Evolutionary conservation across 2,797 vertebrate genomes (phyloP), one percentile per base, ranked within the genome.

Genomic region (Lepus oiostolus): DNA sequence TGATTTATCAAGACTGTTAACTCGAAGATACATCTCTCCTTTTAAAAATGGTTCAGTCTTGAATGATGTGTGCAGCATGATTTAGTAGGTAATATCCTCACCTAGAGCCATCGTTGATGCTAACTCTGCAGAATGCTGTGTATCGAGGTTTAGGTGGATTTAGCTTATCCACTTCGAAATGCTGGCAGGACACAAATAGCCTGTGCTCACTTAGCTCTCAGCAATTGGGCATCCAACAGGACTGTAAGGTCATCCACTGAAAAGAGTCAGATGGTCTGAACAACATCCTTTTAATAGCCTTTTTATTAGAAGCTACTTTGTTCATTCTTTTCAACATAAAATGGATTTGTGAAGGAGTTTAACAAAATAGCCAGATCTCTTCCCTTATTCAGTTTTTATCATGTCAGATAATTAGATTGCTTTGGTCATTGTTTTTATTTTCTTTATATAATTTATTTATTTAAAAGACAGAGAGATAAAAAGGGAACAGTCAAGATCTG

Each of bases 1-100:
- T 94, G 71, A 92, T 94, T 85, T 93, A 88, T 93, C 71, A 93
- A 14, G 6, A 13, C 8, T 86, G 76, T 75, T 86, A 95, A 90
- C 19, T 58, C 28, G 35, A 89, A 92, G 72, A 79, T 63, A 54
- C 1, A 80, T 26, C 9, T 90, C 24, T 93, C 24, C 92, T 85
- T 91, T 62, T 19, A 32, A 75, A 95, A 82, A 86, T 21, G 24
- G 2, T 75, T 88, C 35, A 52, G 38, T 67, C 80, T 74, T 77
- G 21, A 93, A 88, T 85, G 65, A 75, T 35, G 54, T 30, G 26
- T 32, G 24, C 76, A 91, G 21, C 54, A 54, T 65, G 24, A 88
- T 79, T 97, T 92, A 71, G 65, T 54, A 22, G 42, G 50, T 21
- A 91, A 70, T 89, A 21, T 47, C 83, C 90, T 88, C 47, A 87